Conservation (phyloP, 1,140 invertebrate genomes). For the Zaprionus taronus region DNA sequence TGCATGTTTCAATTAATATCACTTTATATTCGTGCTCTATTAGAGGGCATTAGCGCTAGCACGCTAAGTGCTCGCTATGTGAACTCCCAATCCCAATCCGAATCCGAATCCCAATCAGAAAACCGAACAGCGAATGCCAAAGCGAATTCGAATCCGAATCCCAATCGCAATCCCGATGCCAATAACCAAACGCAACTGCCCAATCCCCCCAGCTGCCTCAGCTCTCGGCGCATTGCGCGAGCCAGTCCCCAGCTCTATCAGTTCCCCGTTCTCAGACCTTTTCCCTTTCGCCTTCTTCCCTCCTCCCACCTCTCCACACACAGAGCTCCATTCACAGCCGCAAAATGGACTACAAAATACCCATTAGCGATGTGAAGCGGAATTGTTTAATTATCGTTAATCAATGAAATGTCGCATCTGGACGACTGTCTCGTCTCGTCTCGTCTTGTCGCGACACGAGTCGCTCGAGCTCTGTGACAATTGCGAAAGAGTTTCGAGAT, state of each 20-base stretch:
- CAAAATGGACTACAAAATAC: neutral
- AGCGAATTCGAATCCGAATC: neutral
- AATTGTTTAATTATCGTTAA: constrained; percentile 71
- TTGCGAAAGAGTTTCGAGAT: constrained; percentile 37
- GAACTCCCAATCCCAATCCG: constrained; percentile 13
- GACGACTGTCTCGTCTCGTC: constrained; percentile 11
- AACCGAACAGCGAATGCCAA: neutral
- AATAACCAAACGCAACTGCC: too few species aligned
- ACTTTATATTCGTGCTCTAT: constrained; percentile 53
- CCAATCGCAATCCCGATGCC: neutral
- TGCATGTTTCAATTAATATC: constrained; percentile 76
- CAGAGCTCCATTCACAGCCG: constrained; percentile 35
- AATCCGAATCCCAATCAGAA: neutral
- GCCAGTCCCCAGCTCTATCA: neutral
- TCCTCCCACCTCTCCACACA: neutral
- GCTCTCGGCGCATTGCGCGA: neutral
- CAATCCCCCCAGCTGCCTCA: neutral
- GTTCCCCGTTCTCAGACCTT: neutral
- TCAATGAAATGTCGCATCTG: constrained; percentile 55
- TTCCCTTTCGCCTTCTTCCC: constrained; percentile 8
- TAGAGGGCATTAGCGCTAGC: constrained; percentile 68
- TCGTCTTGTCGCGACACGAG: neutral
- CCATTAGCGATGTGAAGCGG: constrained; percentile 43
- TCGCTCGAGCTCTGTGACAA: constrained; percentile 12
- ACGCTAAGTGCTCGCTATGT: constrained; percentile 60